Percentiles rank a stretch among this genome's conserved stretches.
phyloP scores from a whole-genome alignment of 2,113 vertebrate genomes.

The Sinocyclocheilus grahami region DNA sequence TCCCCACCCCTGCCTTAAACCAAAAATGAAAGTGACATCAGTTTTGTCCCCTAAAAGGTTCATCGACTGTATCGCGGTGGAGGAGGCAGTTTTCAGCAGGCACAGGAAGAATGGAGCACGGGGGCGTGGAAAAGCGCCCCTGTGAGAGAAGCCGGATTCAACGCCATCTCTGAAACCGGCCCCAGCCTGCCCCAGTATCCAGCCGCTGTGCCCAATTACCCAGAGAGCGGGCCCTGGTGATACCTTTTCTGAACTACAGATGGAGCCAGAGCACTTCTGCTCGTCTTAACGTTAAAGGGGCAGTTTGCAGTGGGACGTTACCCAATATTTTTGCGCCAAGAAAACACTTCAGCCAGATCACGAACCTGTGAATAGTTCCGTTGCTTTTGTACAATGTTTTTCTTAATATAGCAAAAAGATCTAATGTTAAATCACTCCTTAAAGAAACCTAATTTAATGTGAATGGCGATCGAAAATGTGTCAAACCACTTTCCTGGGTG shows the following conservation, averaged over 20 bases:
- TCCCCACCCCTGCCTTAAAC: not conserved
- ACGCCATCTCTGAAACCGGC: conserved; percentile 80
- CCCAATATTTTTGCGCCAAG: not conserved
- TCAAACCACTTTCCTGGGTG: not conserved
- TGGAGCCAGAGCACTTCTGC: conserved; percentile 56
- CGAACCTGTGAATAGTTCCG: not conserved
- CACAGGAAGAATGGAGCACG: conserved; percentile 88
- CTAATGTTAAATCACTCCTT: not conserved
- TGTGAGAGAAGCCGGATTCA: conserved; percentile 82
- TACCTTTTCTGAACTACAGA: conserved; percentile 51
- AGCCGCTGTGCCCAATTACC: conserved; percentile 87
- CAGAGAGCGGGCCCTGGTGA: conserved; percentile 78
- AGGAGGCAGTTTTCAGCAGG: conserved; percentile 88
- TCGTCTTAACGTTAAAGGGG: not conserved
- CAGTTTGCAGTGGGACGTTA: not conserved
- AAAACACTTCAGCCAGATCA: not conserved
- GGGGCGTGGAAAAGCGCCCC: conserved; percentile 85
- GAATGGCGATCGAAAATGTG: not conserved
- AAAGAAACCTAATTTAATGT: not conserved
- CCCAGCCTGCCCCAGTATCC: conserved; percentile 92
- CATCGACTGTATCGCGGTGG: conserved; percentile 88
- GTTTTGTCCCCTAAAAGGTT: conserved; percentile 73
- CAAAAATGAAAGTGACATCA: not conserved
- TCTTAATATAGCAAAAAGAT: not conserved
- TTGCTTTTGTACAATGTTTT: not conserved